Evolutionary conservation across 2,113 vertebrate genomes (phyloP).

Genomic region (Pseudonaja textilis): DNA sequence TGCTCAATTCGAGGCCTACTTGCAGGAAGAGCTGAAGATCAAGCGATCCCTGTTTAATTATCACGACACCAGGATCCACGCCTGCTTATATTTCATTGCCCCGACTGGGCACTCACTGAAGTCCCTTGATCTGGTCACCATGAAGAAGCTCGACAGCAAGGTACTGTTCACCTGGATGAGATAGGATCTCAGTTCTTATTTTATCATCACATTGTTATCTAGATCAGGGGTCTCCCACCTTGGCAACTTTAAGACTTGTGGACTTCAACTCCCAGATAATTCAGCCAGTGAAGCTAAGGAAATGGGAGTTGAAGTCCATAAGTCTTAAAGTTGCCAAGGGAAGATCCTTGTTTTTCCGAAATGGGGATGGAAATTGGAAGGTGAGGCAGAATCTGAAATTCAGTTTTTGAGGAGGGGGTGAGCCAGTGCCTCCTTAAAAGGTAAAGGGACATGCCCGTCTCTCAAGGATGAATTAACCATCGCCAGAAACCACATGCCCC

Average conservation of each 20-base stretch:
- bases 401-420: neutral
- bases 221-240: no score
- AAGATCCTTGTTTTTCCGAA: neutral
- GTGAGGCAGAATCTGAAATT: neutral
- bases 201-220: neutral
- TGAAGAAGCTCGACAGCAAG: constrained; percentile 86
- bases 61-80: constrained; percentile 77
- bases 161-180: constrained; percentile 50
- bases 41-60: constrained; percentile 80
- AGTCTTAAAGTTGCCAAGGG: no score
- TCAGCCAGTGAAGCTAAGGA: no score
- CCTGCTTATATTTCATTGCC: constrained; percentile 81
- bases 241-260: no score
- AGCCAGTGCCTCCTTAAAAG: no score
- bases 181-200: no score
- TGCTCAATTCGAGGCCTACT: constrained; percentile 79
- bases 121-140: constrained; percentile 81
- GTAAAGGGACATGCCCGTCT: no score
- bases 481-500: no score
- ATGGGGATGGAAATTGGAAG: neutral
- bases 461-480: no score
- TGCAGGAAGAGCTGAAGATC: constrained; percentile 83
- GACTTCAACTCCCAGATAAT: no score
- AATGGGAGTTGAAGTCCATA: no score
- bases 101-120: constrained; percentile 80